These are phyloP conservation scores for Pithys albifrons DNA, from an alignment of 2,113 vertebrate genomes.

Conservation along the genomic window DNA sequence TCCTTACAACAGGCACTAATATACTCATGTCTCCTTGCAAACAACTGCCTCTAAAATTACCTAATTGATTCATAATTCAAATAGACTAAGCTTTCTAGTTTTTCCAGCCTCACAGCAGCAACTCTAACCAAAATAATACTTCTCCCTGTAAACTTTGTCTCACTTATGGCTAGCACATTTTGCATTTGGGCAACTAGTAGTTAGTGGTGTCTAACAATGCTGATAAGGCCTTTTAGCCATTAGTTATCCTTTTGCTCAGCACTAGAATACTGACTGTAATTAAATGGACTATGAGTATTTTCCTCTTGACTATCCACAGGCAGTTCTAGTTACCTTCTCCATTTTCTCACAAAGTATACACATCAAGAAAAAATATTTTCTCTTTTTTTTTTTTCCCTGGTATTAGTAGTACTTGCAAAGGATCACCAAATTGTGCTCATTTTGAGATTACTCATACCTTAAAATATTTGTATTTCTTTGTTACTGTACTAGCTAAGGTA, in stretches of 20 bases:
- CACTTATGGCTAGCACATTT: not conserved
- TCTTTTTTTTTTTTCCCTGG: not conserved
- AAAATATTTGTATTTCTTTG: not conserved
- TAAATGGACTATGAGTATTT: not conserved
- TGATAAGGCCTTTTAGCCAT: not conserved
- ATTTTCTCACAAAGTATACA: not conserved
- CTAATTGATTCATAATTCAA: not conserved
- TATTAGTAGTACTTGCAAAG: not conserved
- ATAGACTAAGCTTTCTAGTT: not conserved
- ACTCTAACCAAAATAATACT: not conserved
- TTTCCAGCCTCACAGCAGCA: not conserved
- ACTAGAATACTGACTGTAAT: not conserved
- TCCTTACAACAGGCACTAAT: not conserved
- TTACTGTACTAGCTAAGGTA: not conserved
- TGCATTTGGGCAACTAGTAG: not conserved
- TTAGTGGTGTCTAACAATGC: not conserved
- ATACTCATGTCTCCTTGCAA: not conserved
- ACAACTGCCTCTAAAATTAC: not conserved
- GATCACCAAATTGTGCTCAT: not conserved
- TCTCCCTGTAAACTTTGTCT: not conserved
- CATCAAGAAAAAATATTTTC: not conserved
- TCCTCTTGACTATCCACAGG: not conserved
- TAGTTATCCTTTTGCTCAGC: not conserved
- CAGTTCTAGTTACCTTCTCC: not conserved
- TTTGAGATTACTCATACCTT: not conserved